Evolutionary conservation across 1,140 invertebrate genomes (phyloP), one percentile per base, ranked within the genome.

Genomic region (Lucilia cuprina): DNA sequence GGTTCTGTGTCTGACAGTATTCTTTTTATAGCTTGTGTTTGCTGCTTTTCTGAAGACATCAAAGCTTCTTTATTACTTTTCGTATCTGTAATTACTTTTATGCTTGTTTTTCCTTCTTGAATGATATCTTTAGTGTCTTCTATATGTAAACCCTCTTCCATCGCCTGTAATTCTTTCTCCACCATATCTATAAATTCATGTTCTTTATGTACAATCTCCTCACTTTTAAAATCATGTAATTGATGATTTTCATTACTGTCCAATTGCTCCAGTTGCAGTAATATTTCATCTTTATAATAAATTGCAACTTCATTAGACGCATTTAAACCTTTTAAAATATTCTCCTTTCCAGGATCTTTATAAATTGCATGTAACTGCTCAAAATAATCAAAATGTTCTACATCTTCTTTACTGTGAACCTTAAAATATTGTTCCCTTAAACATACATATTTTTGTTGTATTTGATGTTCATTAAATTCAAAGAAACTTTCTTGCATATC

Each of bases 401-500:
- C 75, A 30, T 85, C 84, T 21, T 35, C 70, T 65, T 70, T 82
- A 17, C 74, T 41, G 5, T 74, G 49, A 7, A 83, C 21, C 9
- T 17, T 13, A 65, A 85, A 83, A 60, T 85, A 85, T 25, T 83
- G 75, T 7, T 47, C 35, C 5, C 82, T 74, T 65, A 85, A 50
- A 9, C n/a, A 12, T 10, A 14, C 30, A 34, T 60, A 85, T 77
- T 85, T 85, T 5, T 77, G 50, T n/a, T 70, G 19, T 25, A 85
- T 60, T 80, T 85, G 82, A 17, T 49, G 30, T 3, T 21, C 50
- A 25, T 80, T 55, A 55, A 85, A 85, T 10, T 85, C 75, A 55
- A 85, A 85, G 21, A 30, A 85, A 70, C 84, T 83, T 41, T 83
- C 84, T 1, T 77, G 49, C 84, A 85, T 85, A 65, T 85, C 75